Conservation (phyloP, 2,113 vertebrate species). For the Manacus vitellinus region DNA sequence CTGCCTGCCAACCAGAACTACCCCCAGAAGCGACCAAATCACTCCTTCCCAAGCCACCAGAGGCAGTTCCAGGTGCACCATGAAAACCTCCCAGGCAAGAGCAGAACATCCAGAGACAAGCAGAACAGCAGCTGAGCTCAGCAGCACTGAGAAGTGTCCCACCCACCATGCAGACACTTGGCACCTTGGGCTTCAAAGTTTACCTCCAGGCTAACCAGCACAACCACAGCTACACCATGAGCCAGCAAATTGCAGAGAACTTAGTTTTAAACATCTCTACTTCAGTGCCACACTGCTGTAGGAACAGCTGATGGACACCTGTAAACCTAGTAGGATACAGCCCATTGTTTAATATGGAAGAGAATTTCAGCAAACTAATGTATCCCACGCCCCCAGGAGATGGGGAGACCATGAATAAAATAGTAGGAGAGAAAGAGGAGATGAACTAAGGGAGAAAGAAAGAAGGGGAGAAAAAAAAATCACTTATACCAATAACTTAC, state of each 20-base stretch:
- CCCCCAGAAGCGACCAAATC: background rate
- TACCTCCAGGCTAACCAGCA: background rate
- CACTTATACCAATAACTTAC: background rate
- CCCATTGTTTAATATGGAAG: background rate
- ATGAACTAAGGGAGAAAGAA: background rate
- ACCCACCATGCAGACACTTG: background rate
- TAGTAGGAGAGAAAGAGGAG: background rate
- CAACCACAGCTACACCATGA: rapidly evolving
- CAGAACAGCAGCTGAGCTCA: background rate
- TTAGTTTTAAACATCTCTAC: background rate
- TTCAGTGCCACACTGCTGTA: background rate
- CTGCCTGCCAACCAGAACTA: background rate
- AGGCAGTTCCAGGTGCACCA: background rate
- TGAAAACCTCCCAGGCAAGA: background rate
- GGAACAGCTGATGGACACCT: background rate
- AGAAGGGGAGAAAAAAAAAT: rapidly evolving
- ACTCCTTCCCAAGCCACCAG: background rate
- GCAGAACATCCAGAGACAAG: background rate
- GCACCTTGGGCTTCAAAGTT: too few species aligned
- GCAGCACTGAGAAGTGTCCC: background rate
- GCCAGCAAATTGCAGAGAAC: background rate
- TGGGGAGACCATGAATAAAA: background rate
- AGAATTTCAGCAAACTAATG: background rate
- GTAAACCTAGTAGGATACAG: background rate
- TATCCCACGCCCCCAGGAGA: background rate